phyloP scores from a whole-genome alignment of 2,113 vertebrate genomes.

The Pithys albifrons region DNA sequence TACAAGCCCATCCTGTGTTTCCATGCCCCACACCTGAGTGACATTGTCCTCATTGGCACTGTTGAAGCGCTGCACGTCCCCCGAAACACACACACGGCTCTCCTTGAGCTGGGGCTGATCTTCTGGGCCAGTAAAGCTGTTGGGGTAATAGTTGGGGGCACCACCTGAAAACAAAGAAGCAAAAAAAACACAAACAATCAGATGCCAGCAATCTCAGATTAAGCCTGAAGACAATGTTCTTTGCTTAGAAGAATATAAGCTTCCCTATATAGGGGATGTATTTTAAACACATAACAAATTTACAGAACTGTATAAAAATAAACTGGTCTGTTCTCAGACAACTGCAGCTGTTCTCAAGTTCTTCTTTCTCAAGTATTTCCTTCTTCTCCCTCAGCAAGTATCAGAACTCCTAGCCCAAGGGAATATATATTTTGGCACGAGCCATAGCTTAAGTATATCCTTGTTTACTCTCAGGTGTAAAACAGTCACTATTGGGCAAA shows the following conservation, averaged over 20 bases:
- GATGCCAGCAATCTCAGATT: not conserved
- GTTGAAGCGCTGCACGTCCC: constrained; percentile 86
- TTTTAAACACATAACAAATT: not conserved
- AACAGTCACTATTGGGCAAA: not conserved
- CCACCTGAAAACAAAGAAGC: constrained; percentile 76
- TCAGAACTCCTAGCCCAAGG: not conserved
- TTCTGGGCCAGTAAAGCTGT: constrained; percentile 91
- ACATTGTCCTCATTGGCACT: constrained; percentile 87
- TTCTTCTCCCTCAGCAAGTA: not conserved
- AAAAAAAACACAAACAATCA: not conserved
- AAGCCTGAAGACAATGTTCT: not conserved
- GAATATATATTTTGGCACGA: not conserved
- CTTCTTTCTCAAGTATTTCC: not conserved
- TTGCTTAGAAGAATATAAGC: not conserved
- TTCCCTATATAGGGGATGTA: not conserved
- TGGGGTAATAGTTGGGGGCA: constrained; percentile 95
- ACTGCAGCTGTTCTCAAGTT: not conserved
- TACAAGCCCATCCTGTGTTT: not conserved
- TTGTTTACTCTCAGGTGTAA: not conserved
- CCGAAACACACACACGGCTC: constrained; percentile 51
- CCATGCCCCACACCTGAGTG: constrained; percentile 82
- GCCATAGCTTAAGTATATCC: not conserved
- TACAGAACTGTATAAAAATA: not conserved
- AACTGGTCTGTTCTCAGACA: not conserved
- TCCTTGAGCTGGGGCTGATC: constrained; percentile 72